Percentiles rank a stretch among this genome's conserved stretches.
Conservation (phyloP, 1,140 invertebrate species). For the Procambarus clarkii region DNA sequence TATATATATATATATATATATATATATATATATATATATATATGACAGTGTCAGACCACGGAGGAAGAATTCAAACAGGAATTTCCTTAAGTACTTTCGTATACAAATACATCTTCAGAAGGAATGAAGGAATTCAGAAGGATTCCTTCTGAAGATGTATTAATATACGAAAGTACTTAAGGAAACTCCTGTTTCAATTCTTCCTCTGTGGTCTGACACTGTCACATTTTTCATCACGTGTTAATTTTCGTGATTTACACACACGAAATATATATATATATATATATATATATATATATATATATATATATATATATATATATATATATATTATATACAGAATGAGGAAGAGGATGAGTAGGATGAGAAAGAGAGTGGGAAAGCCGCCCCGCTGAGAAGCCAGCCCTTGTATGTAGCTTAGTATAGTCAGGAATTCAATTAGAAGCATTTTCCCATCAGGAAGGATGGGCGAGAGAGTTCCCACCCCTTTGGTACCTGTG, state of each 20-base stretch:
- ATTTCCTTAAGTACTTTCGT: too few relatives aligned
- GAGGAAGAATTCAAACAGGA: too few relatives aligned
- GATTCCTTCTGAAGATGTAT: too few relatives aligned
- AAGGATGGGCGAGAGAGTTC: neutral
- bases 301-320: neutral
- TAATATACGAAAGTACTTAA: too few relatives aligned
- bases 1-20: neutral
- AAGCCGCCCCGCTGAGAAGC: constrained; percentile 27
- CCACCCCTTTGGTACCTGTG: constrained; percentile 59
- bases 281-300: too few relatives aligned
- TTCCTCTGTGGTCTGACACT: too few relatives aligned
- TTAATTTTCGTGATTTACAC: too few relatives aligned
- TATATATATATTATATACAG: neutral
- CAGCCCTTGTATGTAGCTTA: constrained; percentile 61
- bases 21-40: neutral
- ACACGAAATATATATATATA: neutral
- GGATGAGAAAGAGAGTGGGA: constrained; percentile 44
- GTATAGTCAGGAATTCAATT: constrained; percentile 62
- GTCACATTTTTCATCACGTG: too few relatives aligned
- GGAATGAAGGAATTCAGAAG: too few relatives aligned
- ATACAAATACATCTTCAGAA: too few relatives aligned
- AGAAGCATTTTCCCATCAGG: constrained; percentile 63
- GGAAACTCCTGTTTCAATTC: too few relatives aligned
- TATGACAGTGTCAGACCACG: neutral
- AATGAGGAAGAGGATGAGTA: neutral